phyloP scores from a whole-genome alignment of 2,113 vertebrate species.

The Python bivittatus region DNA sequence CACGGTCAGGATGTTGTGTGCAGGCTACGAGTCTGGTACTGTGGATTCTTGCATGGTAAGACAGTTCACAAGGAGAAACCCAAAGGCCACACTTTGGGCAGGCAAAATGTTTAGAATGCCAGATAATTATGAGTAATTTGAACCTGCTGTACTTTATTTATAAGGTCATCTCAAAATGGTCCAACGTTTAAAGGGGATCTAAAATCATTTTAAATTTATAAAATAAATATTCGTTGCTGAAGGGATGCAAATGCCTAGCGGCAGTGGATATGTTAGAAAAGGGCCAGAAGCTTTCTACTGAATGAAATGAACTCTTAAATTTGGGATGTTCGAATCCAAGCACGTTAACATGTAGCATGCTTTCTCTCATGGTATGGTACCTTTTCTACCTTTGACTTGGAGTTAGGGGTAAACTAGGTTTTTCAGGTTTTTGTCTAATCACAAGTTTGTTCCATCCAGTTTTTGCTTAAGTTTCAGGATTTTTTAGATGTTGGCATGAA shows the following conservation, averaged over 20 bases:
- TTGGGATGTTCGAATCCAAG: neutral
- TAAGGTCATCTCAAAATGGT: no score
- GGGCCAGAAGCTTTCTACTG: neutral
- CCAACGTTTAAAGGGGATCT: no score
- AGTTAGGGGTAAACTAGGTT: neutral
- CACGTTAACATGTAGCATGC: neutral
- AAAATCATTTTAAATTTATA: no score
- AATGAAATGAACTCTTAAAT: neutral
- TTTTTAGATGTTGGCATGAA: neutral
- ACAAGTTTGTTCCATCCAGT: neutral
- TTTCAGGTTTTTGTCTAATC: neutral
- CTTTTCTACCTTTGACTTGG: no score
- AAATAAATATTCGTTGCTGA: no score
- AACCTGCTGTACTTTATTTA: no score
- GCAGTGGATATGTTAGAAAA: neutral
- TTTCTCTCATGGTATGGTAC: neutral
- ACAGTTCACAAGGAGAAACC: neutral
- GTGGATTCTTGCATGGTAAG: constrained; percentile 83
- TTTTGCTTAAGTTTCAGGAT: neutral
- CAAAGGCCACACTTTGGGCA: neutral
- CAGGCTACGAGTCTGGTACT: constrained; percentile 90
- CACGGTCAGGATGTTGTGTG: constrained; percentile 92
- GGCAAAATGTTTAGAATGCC: neutral
- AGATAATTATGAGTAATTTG: neutral
- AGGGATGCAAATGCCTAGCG: neutral